phyloP scores from a whole-genome alignment of 2,888 invertebrate genomes.

The Mylabris sibirica region DNA sequence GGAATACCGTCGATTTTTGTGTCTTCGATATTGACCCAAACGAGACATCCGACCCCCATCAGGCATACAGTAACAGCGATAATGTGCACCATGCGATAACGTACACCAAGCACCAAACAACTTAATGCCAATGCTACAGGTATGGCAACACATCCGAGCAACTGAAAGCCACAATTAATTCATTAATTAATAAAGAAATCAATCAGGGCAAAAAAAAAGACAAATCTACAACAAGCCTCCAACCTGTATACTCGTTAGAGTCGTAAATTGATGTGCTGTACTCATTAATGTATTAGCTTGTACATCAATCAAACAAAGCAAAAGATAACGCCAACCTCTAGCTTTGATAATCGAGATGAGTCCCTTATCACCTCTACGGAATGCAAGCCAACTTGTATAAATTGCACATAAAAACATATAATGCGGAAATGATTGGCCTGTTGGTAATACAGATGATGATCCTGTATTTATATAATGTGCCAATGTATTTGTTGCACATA shows the following conservation, averaged over 20 bases:
- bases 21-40: slow-evolving; percentile 82
- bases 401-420: slow-evolving; percentile 79
- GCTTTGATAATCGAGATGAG: slow-evolving; percentile 71
- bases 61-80: slow-evolving; percentile 81
- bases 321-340: slow-evolving; percentile 79
- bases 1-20: slow-evolving; percentile 68
- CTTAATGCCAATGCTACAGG: slow-evolving; percentile 82
- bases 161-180: slow-evolving; percentile 65
- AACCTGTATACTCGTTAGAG: slow-evolving; percentile 76
- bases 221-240: slow-evolving; percentile 21
- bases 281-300: slow-evolving; percentile 85
- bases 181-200: slow-evolving; percentile 17
- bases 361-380: slow-evolving; percentile 69
- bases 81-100: slow-evolving; percentile 78
- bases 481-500: slow-evolving; percentile 79
- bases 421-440: slow-evolving; percentile 82
- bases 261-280: slow-evolving; percentile 79
- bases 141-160: slow-evolving; percentile 86
- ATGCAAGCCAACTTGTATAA: slow-evolving; percentile 79
- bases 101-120: slow-evolving; percentile 77
- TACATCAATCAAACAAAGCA: slow-evolving; percentile 83
- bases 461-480: slow-evolving; percentile 75
- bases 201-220: background rate
- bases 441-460: slow-evolving; percentile 76
- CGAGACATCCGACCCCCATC: slow-evolving; percentile 82